Evolutionary conservation across 2,888 invertebrate genomes (phyloP).

Genomic region (Eilema caniola): DNA sequence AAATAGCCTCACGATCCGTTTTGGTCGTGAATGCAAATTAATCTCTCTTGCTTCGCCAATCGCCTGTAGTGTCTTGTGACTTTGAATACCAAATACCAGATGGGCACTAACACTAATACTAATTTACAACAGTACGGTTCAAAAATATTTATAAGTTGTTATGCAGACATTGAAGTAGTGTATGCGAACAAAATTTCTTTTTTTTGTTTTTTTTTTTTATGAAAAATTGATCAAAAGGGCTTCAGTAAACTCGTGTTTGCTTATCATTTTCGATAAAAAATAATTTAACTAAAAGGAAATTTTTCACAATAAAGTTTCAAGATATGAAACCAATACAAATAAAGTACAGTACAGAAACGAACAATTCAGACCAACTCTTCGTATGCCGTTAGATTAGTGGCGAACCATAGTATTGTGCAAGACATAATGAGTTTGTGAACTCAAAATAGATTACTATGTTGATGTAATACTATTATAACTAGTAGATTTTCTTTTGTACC

Average conservation of each 20-base stretch:
- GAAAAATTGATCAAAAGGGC: no score
- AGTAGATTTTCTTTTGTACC: conserved; percentile 32
- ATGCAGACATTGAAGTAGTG: neutral
- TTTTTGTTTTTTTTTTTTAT: no score
- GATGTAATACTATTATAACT: conserved; percentile 41
- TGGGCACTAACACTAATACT: conserved; percentile 55
- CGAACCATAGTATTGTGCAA: conserved; percentile 20
- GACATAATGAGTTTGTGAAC: conserved; percentile 37
- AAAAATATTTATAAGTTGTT: conserved; percentile 47
- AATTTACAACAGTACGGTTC: conserved; percentile 47
- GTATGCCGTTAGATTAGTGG: conserved; percentile 26
- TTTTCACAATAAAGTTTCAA: conserved; percentile 20
- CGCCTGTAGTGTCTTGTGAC: conserved; percentile 64
- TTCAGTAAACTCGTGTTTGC: no score
- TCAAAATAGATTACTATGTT: conserved; percentile 43
- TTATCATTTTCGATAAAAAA: no score
- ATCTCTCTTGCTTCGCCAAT: conserved; percentile 69
- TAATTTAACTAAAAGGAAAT: no score
- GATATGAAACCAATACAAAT: conserved; percentile 38
- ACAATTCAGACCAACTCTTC: conserved; percentile 31
- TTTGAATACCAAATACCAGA: conserved; percentile 67
- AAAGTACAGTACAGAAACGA: conserved; percentile 26
- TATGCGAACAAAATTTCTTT: no score
- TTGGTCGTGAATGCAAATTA: conserved; percentile 83
- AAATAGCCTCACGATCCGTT: conserved; percentile 81